Base-by-base conservation (phyloP, 35 echinoderm and acorn worm genomes). In the Ophiothrix spiculata region DNA sequence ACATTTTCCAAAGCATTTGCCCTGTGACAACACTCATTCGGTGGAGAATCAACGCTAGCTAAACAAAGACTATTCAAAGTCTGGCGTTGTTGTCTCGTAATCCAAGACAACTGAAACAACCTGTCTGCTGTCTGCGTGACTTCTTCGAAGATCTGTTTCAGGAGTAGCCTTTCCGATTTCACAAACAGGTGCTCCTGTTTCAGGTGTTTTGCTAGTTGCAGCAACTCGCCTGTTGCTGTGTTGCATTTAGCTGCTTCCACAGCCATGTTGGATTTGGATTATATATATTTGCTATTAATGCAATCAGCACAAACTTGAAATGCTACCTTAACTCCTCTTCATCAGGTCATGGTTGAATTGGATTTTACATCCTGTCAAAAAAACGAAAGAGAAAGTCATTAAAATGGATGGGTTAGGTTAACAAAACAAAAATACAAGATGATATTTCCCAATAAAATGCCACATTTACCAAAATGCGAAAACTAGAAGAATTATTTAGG, bases 1-100 rank as follows among this genome's bases (percentile, higher is more conserved):
- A 93, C 92, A 75, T 78, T 87, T 75, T 98, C 95, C 86, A 98
- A 81, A 21, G 88, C 85, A 75, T 98, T 98, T 49, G 95, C 95
- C 16, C 91, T 76, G 32, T 98, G 86, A 75, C 95, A 98, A 74
- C 95, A 98, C 13, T 77, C 78, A 63, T 76, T 86, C 1, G 95
- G 91, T 32, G 95, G 89, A 21, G 85, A 73, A 6, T 98, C 92
- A 31, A 78, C 75, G 35, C 89, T 91, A 4, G 91, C 89, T 14
- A 93, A 33, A 0, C 91, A 88, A 39, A 98, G 79, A 73, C 88
- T 91, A 31, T 98, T 88, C 16, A 98, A 75, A 31, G 88, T 98
- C 38, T 94, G 91, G 14, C 95, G 90, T 75, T 98, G 95, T 74
- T 98, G 95, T 42, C 90, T 80, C 2, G 95, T 87, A 33, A 98